phyloP scores from a whole-genome alignment of 2,888 invertebrate species.

The Caenorhabditis sp. region DNA sequence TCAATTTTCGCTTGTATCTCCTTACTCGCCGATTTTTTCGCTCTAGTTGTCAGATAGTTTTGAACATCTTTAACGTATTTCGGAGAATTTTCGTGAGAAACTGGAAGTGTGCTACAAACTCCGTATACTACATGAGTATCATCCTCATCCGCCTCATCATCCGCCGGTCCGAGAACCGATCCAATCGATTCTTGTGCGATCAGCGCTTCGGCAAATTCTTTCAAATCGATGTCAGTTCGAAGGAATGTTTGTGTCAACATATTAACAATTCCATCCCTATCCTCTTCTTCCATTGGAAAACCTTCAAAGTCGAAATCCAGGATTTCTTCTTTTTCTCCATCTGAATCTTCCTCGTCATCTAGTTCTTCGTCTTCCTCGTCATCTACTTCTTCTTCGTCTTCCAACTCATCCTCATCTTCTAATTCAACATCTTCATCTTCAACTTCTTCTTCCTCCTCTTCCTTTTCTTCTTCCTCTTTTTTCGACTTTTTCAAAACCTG shows the following conservation, averaged over 20 bases:
- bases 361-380: slow-evolving; percentile 26
- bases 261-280: slow-evolving; percentile 59
- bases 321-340: slow-evolving; percentile 28
- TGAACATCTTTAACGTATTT: slow-evolving; percentile 48
- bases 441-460: slow-evolving; percentile 25
- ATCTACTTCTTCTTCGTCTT: slow-evolving; percentile 20
- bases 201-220: slow-evolving; percentile 53
- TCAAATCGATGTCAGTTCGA: slow-evolving; percentile 57
- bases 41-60: slow-evolving; percentile 39
- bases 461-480: slow-evolving; percentile 13
- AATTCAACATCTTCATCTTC: slow-evolving; percentile 32
- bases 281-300: slow-evolving; percentile 57
- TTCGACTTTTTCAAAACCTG: slow-evolving; percentile 12
- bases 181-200: slow-evolving; percentile 56
- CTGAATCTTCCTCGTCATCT: slow-evolving; percentile 16
- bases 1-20: slow-evolving; percentile 46
- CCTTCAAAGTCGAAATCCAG: slow-evolving; percentile 65
- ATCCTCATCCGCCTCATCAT: slow-evolving; percentile 58
- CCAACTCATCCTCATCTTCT: slow-evolving; percentile 35
- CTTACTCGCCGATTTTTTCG: slow-evolving; percentile 51
- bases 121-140: slow-evolving; percentile 46
- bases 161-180: slow-evolving; percentile 48
- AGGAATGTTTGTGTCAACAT: slow-evolving; percentile 67
- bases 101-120: slow-evolving; percentile 31
- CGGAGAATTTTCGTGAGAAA: slow-evolving; percentile 20